Evolutionary conservation across 2,888 invertebrate genomes (phyloP), one percentile per base, ranked within the genome.

Genomic region (Drosophila cracens): DNA sequence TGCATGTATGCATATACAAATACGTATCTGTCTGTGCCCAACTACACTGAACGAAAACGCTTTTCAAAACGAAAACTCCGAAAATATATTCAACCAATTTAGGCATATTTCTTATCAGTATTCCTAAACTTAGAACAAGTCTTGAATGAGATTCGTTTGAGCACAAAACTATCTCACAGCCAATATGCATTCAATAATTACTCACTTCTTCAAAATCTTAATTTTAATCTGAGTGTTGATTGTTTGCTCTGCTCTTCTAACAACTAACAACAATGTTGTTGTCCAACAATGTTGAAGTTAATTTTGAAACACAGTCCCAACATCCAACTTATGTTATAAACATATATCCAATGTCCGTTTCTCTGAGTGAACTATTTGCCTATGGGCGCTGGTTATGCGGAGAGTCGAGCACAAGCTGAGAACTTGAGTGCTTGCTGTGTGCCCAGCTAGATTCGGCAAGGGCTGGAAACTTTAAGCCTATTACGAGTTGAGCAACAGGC

Each of bases 401-500:
- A 34, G 51, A n/a, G n/a, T n/a, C 11, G 29, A n/a, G 64, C 60
- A 62, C 56, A 64, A 11, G 8, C 25, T 8, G 25, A 25, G 4
- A 8, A 25, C 4, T 16, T 25, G 46, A 25, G 2, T 46, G 46
- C 8, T 25, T 57, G 65, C 36, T 59, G 61, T 27, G 27, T 18
- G n/a, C 13, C 11, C 21, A 3, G 52, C 21, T 16, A 5, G 34
- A 16, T 11, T 25, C 10, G 18, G 5, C 18, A 18, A 54, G 10
- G 3, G 33, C 38, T 36, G 51, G 25, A 16, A 63, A 36, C 62
- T 29, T 70, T 62, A 62, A 69, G 75, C 65, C 70, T 65, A 59
- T 65, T 70, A 64, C 52, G 5, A 18, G 6, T 18, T 36, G 25
- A 48, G 63, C 74, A 73, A 56, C 61, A 29, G 48, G 73, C 73